Evolutionary conservation across 2,113 vertebrate genomes (phyloP), one percentile per base, ranked within the genome.

Genomic region (Galbula dea): DNA sequence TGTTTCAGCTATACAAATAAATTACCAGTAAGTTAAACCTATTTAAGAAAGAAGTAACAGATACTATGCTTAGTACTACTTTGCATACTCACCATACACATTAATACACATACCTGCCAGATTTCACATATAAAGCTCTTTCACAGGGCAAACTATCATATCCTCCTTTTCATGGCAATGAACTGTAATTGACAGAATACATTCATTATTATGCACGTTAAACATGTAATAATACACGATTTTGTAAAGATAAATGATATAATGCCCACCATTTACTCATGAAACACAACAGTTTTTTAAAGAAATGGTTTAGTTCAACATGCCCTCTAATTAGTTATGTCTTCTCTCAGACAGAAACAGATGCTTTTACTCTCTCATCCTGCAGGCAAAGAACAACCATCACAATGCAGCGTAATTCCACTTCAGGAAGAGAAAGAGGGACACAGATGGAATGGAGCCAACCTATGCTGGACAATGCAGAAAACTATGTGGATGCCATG

Each of bases 81-180:
- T 79, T 59, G 24, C 51, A 72, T 81, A 90, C 59, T 83, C 43
- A 75, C 58, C 55, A 77, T n/a, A 52, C 11, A 63, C 15, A 57
- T 22, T 20, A 32, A 87, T 20, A 71, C 18, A 95, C 92, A 51
- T 96, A 98, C 97, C 97, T 97, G 97, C 83, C 95, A 97, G 96
- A 97, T 95, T 96, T 97, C 95, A 97, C 96, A 97, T 84, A 96
- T 96, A 98, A 97, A 94, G 85, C 94, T 96, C 96, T 97, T 97
- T 97, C 97, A 97, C 87, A 97, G 77, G 97, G 81, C 92, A 93
- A 96, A 89, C 79, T 97, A 98, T 96, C 97, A 97, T 95, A 94
- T 97, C 95, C 97, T 97, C 90, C 92, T 97, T 97, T 97, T 97
- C 97, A 97, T 97, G 96, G 96, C 97, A 97, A 95, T 91, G 75